These are phyloP conservation scores for Meganola albula DNA, from an alignment of 2,888 invertebrate species.

Conservation along the genomic window DNA sequence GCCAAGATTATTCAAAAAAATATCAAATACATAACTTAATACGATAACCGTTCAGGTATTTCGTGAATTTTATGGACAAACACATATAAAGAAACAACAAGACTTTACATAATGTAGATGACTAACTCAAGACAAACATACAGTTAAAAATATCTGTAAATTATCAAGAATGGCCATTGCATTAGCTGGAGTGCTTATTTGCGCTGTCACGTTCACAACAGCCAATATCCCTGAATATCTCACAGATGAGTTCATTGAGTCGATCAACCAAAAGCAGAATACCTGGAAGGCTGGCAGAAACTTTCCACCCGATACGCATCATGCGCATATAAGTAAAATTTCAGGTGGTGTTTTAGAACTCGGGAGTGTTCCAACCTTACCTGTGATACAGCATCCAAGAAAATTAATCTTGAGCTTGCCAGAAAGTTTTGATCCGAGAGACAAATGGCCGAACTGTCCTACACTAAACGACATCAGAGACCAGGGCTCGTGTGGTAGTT, in stretches of 20 bases:
- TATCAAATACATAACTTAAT: no score
- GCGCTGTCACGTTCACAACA: slow-evolving; percentile 32
- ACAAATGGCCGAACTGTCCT: slow-evolving; percentile 89
- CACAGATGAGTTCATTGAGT: slow-evolving; percentile 83
- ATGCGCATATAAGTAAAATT: no score
- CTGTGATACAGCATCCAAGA: slow-evolving; percentile 47
- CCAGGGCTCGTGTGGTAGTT: slow-evolving; percentile 94
- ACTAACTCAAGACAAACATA: no score
- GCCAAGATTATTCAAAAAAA: no score
- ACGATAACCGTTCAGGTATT: no score
- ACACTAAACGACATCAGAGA: slow-evolving; percentile 89
- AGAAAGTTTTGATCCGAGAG: slow-evolving; percentile 86
- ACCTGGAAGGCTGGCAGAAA: slow-evolving; percentile 89
- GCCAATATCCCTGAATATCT: slow-evolving; percentile 66
- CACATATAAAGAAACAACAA: no score
- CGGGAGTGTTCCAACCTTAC: slow-evolving; percentile 64
- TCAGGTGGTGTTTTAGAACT: slow-evolving; percentile 84
- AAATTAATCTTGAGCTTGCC: slow-evolving; percentile 77
- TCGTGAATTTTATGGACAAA: no score
- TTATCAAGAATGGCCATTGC: no score
- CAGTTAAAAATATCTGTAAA: no score
- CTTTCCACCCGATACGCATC: slow-evolving; percentile 80
- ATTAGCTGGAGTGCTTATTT: slow-evolving; percentile 39
- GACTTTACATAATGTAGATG: no score
- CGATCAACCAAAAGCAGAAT: slow-evolving; percentile 81